Evolutionary conservation across 2,113 vertebrate species (phyloP).

Genomic region (Rutilus rutilus): DNA sequence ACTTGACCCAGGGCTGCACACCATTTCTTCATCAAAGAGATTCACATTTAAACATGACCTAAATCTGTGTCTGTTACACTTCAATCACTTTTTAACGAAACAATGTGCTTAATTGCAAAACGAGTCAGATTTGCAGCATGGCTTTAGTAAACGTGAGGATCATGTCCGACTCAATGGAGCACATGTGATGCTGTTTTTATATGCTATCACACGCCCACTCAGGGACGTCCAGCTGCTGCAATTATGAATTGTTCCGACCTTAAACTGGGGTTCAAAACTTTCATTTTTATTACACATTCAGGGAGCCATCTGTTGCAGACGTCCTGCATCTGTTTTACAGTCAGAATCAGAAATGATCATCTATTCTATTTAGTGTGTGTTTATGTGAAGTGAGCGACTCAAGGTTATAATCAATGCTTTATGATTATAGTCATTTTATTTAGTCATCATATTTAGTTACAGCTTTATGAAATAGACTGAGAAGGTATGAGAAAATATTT

Average conservation of each 20-base stretch:
- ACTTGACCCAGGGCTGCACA: neutral
- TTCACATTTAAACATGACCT: neutral
- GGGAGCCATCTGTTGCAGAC: slow-evolving; percentile 6
- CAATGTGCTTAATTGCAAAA: neutral
- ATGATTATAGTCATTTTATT: too few relatives aligned
- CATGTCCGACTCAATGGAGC: neutral
- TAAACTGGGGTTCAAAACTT: slow-evolving; percentile 1
- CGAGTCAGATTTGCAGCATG: neutral
- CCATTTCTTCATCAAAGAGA: neutral
- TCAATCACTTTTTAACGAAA: neutral
- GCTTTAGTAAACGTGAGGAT: neutral
- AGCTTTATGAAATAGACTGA: neutral
- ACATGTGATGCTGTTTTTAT: neutral
- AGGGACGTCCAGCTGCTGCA: slow-evolving; percentile 20
- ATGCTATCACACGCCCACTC: neutral
- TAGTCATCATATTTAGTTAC: too few relatives aligned
- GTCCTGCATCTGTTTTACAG: neutral
- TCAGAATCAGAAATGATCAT: neutral
- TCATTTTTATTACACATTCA: slow-evolving; percentile 24
- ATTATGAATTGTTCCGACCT: slow-evolving; percentile 20
- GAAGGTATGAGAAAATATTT: neutral
- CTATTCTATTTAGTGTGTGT: neutral
- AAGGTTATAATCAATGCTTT: neutral
- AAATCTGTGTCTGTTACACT: neutral
- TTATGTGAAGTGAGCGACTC: neutral